These are phyloP conservation scores for Chaetodon trifascialis DNA, from an alignment of 2,113 vertebrate species.

Conservation along the genomic window DNA sequence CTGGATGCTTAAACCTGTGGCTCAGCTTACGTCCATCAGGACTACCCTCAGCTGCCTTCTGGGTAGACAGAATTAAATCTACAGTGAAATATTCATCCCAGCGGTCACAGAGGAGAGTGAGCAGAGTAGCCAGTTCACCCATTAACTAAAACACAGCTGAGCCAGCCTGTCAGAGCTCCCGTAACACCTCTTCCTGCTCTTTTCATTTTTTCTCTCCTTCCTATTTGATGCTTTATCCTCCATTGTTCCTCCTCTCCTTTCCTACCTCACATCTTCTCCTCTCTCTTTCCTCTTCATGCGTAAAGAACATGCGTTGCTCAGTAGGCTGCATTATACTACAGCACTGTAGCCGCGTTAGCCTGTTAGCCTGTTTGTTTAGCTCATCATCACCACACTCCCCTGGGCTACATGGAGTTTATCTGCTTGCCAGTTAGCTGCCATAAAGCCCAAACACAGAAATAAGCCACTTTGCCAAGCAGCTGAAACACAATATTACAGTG, in stretches of 20 bases:
- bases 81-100: conserved; percentile 32
- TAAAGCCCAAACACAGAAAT: conserved; percentile 56
- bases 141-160: conserved; percentile 72
- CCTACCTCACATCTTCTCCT: not conserved
- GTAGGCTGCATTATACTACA: conserved; percentile 38
- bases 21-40: conserved; percentile 32
- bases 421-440: conserved; percentile 72
- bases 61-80: conserved; percentile 42
- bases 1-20: conserved; percentile 19
- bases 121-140: conserved; percentile 47
- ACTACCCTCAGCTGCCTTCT: conserved; percentile 20
- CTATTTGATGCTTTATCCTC: not conserved
- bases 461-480: conserved; percentile 53
- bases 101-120: conserved; percentile 51
- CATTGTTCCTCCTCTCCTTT: not conserved
- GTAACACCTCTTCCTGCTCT: conserved; percentile 31
- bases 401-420: conserved; percentile 67
- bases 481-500: conserved; percentile 19
- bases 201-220: not conserved
- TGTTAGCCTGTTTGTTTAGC: conserved; percentile 73
- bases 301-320: conserved; percentile 54
- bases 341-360: conserved; percentile 44
- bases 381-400: conserved; percentile 73
- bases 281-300: not conserved
- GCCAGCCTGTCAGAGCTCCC: conserved; percentile 51